Evolutionary conservation across 1,140 invertebrate genomes (phyloP).

Genomic region (Tetranychus urticae): DNA sequence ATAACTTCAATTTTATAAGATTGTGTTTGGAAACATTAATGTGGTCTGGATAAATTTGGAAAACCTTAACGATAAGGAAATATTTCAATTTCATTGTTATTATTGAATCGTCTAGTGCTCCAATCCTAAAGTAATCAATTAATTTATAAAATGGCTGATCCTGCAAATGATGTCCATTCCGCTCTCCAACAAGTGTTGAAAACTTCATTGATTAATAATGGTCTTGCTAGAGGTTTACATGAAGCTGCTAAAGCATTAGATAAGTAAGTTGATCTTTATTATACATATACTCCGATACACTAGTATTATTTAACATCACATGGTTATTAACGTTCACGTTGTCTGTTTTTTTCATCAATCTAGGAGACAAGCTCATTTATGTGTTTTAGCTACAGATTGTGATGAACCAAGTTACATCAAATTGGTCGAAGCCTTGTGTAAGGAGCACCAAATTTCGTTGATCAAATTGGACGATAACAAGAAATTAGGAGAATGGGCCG

Average conservation of each 20-base stretch:
- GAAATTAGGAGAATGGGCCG: conserved; percentile 95
- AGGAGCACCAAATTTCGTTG: conserved; percentile 88
- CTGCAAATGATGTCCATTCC: conserved; percentile 73
- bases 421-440: conserved; percentile 90
- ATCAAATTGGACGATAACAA: conserved; percentile 94
- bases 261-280: conserved; percentile 13
- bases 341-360: conserved; percentile 12
- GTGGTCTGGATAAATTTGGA: too few relatives aligned
- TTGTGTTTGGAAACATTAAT: too few relatives aligned
- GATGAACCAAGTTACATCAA: conserved; percentile 94
- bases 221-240: conserved; percentile 80
- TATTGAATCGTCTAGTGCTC: too few relatives aligned
- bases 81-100: too few relatives aligned
- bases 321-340: not conserved
- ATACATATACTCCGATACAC: not conserved
- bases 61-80: too few relatives aligned
- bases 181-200: conserved; percentile 93
- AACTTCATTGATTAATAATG: conserved; percentile 76
- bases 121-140: too few relatives aligned
- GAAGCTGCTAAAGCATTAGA: conserved; percentile 90
- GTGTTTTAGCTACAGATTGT: conserved; percentile 89
- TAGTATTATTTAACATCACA: not conserved
- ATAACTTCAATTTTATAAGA: too few relatives aligned
- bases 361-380: conserved; percentile 78
- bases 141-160: conserved; percentile 21